Evolutionary conservation across 2,888 invertebrate genomes (phyloP), one percentile per base, ranked within the genome.

Genomic region (Syritta pipiens): DNA sequence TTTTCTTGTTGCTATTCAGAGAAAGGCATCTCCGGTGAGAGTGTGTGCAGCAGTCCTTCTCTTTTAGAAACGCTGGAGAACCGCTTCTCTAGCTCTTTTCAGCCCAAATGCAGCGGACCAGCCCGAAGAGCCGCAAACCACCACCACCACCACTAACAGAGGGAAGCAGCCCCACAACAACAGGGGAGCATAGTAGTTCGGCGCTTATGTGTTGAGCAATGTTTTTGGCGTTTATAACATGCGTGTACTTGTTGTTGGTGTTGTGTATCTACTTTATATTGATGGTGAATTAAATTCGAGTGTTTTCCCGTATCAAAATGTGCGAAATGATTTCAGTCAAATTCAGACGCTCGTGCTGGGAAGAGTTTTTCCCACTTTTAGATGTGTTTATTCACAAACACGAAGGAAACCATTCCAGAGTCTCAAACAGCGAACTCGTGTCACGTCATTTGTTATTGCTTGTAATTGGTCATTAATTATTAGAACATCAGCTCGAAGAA

Each of bases 291-390:
- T 79, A 63, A 74, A 83, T 86, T 86, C 86, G 86, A 86, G 86
- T 86, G 88, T 87, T 87, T 87, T 87, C 63, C 69, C 87, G 86
- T 85, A 87, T 85, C 87, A 85, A 88, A 87, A 87, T 87, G 88
- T 87, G 87, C 87, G 87, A 88, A 87, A 87, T 86, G 85, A 85
- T 87, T 87, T 87, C 88, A 87, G 87, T 87, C 87, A 88, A 86
- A 87, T 87, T 87, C 87, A 87, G 87, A 88, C 87, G 85, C 87
- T 88, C 88, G 87, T 87, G 87, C 88, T 87, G 87, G 87, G 86
- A 88, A 88, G 87, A 87, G 88, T 87, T 87, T 88, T 75, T 86
- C 79, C 77, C 79, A 79, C 60, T 68, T 74, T 59, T 74, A 49
- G 60, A 53, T 7, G 42, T 53, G 67, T 71, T 68, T 10, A 26